phyloP scores from a whole-genome alignment of 2,888 invertebrate species.

The Tipula helvola region DNA sequence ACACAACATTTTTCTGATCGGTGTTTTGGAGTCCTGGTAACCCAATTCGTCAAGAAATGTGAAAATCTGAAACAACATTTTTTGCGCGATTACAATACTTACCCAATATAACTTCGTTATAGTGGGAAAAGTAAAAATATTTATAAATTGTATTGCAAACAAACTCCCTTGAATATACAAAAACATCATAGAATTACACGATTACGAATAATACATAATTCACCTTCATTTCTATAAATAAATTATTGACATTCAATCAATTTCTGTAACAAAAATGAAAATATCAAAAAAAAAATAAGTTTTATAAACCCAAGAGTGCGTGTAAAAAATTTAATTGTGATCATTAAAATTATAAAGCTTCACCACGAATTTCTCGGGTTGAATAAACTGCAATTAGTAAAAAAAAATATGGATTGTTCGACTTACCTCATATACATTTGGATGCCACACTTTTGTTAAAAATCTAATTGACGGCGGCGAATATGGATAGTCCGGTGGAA shows the following conservation, averaged over 20 bases:
- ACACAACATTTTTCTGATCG: too few relatives aligned
- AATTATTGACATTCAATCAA: not conserved
- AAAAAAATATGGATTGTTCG: too few relatives aligned
- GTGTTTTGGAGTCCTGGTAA: too few relatives aligned
- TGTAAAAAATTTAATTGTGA: not conserved
- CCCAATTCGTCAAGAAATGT: too few relatives aligned
- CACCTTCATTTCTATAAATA: not conserved
- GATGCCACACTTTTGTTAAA: constrained; percentile 99
- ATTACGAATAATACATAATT: not conserved
- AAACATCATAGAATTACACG: not conserved
- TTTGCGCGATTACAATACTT: too few relatives aligned
- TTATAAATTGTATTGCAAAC: not conserved
- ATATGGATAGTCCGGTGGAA: constrained; percentile 97
- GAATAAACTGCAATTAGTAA: not conserved
- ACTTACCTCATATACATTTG: constrained; percentile 98
- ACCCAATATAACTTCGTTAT: too few relatives aligned
- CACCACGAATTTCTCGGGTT: not conserved
- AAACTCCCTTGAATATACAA: not conserved
- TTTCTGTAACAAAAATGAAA: not conserved
- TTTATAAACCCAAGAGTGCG: not conserved
- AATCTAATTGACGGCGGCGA: constrained; percentile 97
- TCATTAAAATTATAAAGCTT: not conserved
- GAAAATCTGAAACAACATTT: too few relatives aligned
- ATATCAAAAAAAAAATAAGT: not conserved
- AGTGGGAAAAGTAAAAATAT: too few relatives aligned